Evolutionary conservation across 2,888 invertebrate species (phyloP).

Genomic region (Caenorhabditis doughertyi): DNA sequence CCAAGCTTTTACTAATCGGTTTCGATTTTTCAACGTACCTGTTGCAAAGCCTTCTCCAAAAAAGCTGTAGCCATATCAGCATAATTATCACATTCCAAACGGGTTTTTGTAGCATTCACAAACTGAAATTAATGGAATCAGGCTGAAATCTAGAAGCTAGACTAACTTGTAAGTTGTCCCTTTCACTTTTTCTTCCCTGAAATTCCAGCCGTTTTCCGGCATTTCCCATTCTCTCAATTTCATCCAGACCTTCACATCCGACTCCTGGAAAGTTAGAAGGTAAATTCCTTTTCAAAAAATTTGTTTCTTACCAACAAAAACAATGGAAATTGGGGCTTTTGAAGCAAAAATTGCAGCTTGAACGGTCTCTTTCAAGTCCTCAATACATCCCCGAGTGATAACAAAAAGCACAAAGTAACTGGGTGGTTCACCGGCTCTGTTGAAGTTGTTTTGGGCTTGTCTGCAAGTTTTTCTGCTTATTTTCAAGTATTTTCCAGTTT

Average conservation of each 20-base stretch:
- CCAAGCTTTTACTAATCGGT: too few species aligned
- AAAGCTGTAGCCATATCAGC: conserved; percentile 44
- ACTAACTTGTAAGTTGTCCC: conserved; percentile 68
- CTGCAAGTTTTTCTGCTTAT: background rate
- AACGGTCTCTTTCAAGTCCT: conserved; percentile 77
- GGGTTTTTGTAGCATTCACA: conserved; percentile 61
- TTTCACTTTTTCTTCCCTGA: conserved; percentile 76
- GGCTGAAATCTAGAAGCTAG: background rate
- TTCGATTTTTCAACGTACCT: conserved; percentile 16
- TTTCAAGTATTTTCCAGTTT: too few species aligned
- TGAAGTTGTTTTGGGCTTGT: conserved; percentile 53
- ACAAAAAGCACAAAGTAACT: conserved; percentile 73
- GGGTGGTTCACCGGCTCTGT: conserved; percentile 28
- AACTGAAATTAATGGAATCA: conserved; percentile 53
- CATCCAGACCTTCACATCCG: conserved; percentile 71
- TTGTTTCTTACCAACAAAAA: conserved; percentile 47
- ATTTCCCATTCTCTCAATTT: conserved; percentile 75
- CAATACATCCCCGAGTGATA: conserved; percentile 75
- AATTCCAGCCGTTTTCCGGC: conserved; percentile 76
- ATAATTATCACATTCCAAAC: conserved; percentile 59
- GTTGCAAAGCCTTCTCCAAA: conserved; percentile 46
- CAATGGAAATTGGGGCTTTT: conserved; percentile 73
- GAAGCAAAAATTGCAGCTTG: conserved; percentile 78
- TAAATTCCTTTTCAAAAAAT: background rate
- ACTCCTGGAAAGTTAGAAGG: conserved; percentile 66